Percentiles rank a stretch among this genome's conserved stretches.
Conservation (phyloP, 2,113 vertebrate species). For the Corvus moneduloides region DNA sequence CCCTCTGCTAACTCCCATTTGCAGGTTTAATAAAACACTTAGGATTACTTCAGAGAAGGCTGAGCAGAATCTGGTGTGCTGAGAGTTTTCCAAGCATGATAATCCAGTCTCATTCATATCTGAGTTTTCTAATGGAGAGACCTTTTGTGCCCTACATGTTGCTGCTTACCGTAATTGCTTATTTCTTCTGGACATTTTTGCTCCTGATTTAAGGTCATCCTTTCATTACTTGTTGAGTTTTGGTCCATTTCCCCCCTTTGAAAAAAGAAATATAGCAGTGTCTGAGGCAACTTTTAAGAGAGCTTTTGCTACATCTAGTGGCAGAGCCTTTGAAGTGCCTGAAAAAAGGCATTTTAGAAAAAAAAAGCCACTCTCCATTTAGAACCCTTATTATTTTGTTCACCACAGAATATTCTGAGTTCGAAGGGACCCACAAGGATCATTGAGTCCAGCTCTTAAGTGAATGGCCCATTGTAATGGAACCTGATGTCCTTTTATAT, state of each 20-base stretch:
- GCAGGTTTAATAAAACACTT: neutral
- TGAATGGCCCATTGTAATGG: neutral
- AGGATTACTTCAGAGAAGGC: neutral
- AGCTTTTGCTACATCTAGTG: constrained; percentile 65
- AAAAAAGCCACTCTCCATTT: neutral
- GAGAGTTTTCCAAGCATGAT: neutral
- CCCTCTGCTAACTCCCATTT: neutral
- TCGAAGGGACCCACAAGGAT: neutral
- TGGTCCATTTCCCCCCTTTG: neutral
- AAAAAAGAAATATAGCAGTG: neutral
- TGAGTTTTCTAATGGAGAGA: neutral
- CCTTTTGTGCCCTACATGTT: neutral
- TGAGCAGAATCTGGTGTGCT: neutral
- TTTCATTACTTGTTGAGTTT: neutral
- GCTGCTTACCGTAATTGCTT: neutral
- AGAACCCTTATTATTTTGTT: neutral
- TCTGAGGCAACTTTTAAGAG: neutral
- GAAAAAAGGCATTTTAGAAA: neutral
- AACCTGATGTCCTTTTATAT: neutral
- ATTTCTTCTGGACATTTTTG: neutral
- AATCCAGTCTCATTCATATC: neutral
- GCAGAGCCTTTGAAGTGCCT: constrained; percentile 1
- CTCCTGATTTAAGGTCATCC: neutral
- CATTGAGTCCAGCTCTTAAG: neutral
- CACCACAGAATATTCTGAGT: neutral